A percentile compares a stretch with the other conserved stretches of the same genome.
phyloP scores from a whole-genome alignment of 2,888 invertebrate species.

The Leistus spinibarbis region DNA sequence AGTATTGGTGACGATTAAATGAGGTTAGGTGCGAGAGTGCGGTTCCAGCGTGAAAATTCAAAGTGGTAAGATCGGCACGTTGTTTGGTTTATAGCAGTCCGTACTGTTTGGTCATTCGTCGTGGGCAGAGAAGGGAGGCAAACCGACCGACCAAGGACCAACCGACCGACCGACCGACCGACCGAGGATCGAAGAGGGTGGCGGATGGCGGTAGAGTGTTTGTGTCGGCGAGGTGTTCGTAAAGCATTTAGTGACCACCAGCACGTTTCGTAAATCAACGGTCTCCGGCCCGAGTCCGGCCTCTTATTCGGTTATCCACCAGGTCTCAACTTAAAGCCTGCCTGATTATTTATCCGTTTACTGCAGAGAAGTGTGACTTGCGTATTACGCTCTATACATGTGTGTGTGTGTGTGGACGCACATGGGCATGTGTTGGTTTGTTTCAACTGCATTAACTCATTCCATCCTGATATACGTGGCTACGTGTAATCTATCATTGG shows the following conservation, averaged over 20 bases:
- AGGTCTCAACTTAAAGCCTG: slow-evolving; percentile 29
- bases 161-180: no score
- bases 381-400: not conserved
- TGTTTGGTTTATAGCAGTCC: not conserved
- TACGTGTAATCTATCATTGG: no score
- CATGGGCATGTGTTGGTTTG: not conserved
- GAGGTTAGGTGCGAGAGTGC: not conserved
- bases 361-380: slow-evolving; percentile 5
- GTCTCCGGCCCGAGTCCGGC: not conserved
- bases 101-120: not conserved
- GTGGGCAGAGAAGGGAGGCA: not conserved
- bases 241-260: slow-evolving; percentile 31
- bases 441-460: no score
- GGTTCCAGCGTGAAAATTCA: not conserved
- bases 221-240: slow-evolving; percentile 8
- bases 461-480: no score
- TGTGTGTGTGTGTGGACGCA: not conserved
- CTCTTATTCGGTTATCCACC: slow-evolving; percentile 25
- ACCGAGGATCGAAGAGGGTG: not conserved
- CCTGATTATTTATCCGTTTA: slow-evolving; percentile 33
- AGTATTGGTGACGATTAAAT: not conserved
- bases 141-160: not conserved
- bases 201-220: not conserved
- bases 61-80: not conserved
- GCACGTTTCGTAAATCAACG: slow-evolving; percentile 30